A percentile compares a stretch with the other conserved stretches of the same genome.
These are phyloP conservation scores for Baryphthengus martii DNA, from an alignment of 2,113 vertebrate species.

Conservation along the genomic window DNA sequence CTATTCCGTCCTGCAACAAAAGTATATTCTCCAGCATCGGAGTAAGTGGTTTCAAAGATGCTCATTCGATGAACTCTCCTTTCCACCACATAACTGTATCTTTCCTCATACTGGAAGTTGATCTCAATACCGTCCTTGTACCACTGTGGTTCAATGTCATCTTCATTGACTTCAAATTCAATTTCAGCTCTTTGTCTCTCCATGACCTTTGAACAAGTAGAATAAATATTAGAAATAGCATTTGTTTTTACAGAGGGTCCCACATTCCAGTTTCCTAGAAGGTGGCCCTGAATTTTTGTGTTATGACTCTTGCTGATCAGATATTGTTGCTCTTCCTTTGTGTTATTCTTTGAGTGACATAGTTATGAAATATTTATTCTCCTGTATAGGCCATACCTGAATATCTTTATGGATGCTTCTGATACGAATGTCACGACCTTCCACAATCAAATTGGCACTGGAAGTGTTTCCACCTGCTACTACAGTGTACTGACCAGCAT, in stretches of 20 bases:
- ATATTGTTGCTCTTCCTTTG: background rate
- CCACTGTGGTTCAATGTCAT: slow-evolving; percentile 93
- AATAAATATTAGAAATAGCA: background rate
- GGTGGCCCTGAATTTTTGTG: background rate
- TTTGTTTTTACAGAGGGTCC: background rate
- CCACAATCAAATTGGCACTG: slow-evolving; percentile 86
- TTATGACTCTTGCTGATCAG: background rate
- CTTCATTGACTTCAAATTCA: slow-evolving; percentile 96
- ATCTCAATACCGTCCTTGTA: slow-evolving; percentile 92
- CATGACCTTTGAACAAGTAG: slow-evolving; percentile 78
- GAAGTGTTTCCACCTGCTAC: slow-evolving; percentile 93
- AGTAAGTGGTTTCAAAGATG: slow-evolving; percentile 88
- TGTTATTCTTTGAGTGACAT: background rate
- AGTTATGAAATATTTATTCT: background rate
- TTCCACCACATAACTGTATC: slow-evolving; percentile 86
- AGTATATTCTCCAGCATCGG: slow-evolving; percentile 91
- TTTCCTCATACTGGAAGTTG: slow-evolving; percentile 83
- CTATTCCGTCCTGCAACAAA: slow-evolving; percentile 92
- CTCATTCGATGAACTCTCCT: slow-evolving; percentile 90
- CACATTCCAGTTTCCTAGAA: background rate
- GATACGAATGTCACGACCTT: slow-evolving; percentile 93
- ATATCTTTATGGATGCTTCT: slow-evolving; percentile 80
- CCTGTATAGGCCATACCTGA: slow-evolving; percentile 74
- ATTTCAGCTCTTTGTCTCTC: slow-evolving; percentile 91
- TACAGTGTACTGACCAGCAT: slow-evolving; percentile 90